Percentiles rank a stretch among this genome's conserved stretches.
phyloP scores from a whole-genome alignment of 2,888 invertebrate species.

The Steromphala cineraria region DNA sequence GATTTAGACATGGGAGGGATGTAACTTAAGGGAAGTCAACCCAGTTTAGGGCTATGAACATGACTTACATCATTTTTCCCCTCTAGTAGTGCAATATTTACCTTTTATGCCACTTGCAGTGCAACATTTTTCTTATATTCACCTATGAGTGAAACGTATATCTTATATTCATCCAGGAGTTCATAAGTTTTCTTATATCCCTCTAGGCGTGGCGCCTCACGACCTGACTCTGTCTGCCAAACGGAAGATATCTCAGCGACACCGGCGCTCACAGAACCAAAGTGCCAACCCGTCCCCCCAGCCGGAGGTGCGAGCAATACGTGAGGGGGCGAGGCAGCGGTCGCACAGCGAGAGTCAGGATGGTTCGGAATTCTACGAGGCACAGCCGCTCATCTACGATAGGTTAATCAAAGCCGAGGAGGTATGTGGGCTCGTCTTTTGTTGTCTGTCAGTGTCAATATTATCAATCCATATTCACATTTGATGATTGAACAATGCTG shows the following conservation, averaged over 20 bases:
- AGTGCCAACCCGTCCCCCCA: constrained; percentile 34
- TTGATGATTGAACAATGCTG: too few species aligned
- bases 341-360: constrained; percentile 50
- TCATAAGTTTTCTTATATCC: too few species aligned
- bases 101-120: not conserved
- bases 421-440: constrained; percentile 43
- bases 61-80: too few species aligned
- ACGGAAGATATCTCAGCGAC: constrained; percentile 73
- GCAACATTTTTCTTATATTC: not conserved
- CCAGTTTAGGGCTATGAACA: too few species aligned
- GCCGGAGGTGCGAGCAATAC: constrained; percentile 24
- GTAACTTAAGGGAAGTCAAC: too few species aligned
- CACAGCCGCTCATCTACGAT: constrained; percentile 65
- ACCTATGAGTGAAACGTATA: too few species aligned
- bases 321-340: constrained; percentile 42
- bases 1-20: too few species aligned
- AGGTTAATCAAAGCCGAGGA: constrained; percentile 69
- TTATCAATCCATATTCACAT: too few species aligned
- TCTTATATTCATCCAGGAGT: not conserved
- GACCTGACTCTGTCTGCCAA: constrained; percentile 69
- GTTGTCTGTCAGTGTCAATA: too few species aligned
- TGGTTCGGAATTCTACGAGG: constrained; percentile 63
- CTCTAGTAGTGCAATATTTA: too few species aligned
- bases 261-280: constrained; percentile 68
- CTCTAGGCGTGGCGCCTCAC: constrained; percentile 49